These are phyloP conservation scores for Apocheima hispidaria DNA, from an alignment of 2,888 invertebrate species.

Conservation along the genomic window DNA sequence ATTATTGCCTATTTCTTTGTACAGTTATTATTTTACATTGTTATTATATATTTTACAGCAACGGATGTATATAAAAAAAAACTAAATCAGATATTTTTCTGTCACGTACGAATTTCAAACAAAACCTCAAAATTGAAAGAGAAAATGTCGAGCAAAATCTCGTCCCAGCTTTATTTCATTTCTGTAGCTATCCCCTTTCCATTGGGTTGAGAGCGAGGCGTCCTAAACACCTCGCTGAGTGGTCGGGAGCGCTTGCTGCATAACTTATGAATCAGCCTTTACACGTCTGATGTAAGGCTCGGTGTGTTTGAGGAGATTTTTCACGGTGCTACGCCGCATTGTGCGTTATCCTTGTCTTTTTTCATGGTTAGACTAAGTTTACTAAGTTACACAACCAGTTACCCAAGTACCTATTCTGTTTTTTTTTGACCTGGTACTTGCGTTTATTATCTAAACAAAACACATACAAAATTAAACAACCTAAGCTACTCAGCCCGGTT, in stretches of 20 bases:
- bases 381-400: too few species aligned
- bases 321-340: constrained; percentile 70
- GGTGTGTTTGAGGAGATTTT: constrained; percentile 74
- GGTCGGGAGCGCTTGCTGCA: constrained; percentile 34
- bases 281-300: constrained; percentile 54
- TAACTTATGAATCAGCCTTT: constrained; percentile 43
- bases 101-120: constrained; percentile 1
- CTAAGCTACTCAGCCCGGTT: too few species aligned
- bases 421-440: too few species aligned
- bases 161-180: constrained; percentile 20
- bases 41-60: too few species aligned
- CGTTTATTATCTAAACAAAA: too few species aligned
- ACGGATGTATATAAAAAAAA: too few species aligned
- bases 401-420: too few species aligned
- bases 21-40: too few species aligned
- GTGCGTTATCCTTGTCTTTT: constrained; percentile 46
- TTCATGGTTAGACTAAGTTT: too few species aligned
- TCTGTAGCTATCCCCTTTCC: constrained; percentile 25
- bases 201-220: constrained; percentile 19
- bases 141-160: constrained; percentile 5
- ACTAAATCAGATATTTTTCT: constrained; percentile 1
- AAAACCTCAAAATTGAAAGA: constrained; percentile 12
- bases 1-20: too few species aligned
- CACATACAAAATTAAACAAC: too few species aligned
- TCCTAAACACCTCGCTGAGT: constrained; percentile 30